Conservation (phyloP, 1,140 invertebrate genomes). For the Bombus superbus region DNA sequence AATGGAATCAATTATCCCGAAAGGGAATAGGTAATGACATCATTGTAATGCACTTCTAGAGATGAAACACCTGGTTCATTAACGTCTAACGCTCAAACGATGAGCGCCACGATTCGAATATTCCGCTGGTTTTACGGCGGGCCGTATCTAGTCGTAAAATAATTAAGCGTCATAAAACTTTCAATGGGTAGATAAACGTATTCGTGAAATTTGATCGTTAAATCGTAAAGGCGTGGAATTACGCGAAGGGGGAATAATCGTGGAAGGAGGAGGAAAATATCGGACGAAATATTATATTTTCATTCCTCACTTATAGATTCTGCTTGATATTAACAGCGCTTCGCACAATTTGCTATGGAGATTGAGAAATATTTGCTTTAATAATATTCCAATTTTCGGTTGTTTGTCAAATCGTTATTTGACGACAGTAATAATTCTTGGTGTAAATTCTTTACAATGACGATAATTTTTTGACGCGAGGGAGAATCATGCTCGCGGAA, state of each 20-base stretch:
- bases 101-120: slow-evolving; percentile 8
- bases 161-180: slow-evolving; percentile 9
- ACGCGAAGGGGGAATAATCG: not conserved
- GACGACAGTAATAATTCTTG: not conserved
- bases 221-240: slow-evolving; percentile 15
- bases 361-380: not conserved
- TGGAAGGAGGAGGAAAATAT: not conserved
- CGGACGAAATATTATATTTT: not conserved
- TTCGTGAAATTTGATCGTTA: slow-evolving; percentile 14
- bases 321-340: not conserved
- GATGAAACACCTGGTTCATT: slow-evolving; percentile 41
- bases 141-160: slow-evolving; percentile 23
- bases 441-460: not conserved
- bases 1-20: slow-evolving; percentile 47
- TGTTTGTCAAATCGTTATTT: not conserved
- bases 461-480: too few species aligned
- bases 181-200: not conserved
- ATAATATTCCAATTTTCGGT: not conserved
- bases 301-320: not conserved
- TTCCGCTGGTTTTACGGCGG: not conserved
- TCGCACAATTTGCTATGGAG: not conserved
- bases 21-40: slow-evolving; percentile 47
- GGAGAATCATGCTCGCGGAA: too few species aligned
- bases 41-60: slow-evolving; percentile 39
- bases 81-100: slow-evolving; percentile 26